Evolutionary conservation across 2,888 invertebrate genomes (phyloP), one percentile per base, ranked within the genome.

Genomic region (Belgica antarctica): DNA sequence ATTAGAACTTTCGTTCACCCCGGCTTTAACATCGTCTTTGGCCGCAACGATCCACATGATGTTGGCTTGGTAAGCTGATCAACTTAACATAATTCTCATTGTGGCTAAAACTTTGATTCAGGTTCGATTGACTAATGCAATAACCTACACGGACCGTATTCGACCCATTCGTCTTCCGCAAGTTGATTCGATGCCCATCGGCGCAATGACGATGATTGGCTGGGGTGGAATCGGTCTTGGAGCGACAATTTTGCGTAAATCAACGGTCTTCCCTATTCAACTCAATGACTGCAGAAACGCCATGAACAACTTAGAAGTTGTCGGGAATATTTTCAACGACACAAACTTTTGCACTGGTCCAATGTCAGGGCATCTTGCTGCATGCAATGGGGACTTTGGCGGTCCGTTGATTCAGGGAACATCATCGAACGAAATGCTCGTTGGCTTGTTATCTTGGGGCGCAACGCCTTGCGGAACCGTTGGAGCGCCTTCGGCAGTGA

Each of bases 361-460:
- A 0, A 73, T 77, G 27, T 73, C 77, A 19, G 78, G 78, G 57
- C 78, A 31, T 25, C 4, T 31, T 41, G 12, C 52, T 15, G 28
- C 25, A 22, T 46, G 65, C n/a, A 25, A 7, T n/a, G 27, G 27
- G n/a, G 28, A 27, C 2, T 78, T 78, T 27, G 78, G 79, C 57
- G 78, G 79, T 12, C 79, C 79, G 15, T 62, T 79, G 63, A 77
- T 78, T 1, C 73, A 76, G 17, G 57, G 68, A 10, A n/a, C n/a
- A n/a, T n/a, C n/a, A n/a, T n/a, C n/a, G n/a, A 76, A 82, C 68
- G 83, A 83, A 71, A 72, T 83, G 46, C 81, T 82, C 12, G 75
- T 82, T 69, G 83, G 83, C 71, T 72, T 83, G 47, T 82, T 82
- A 12, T 83, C 83, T 31, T 83, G 83, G 83, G 83, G 82, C n/a